Base-by-base conservation (phyloP, 2,888 invertebrate genomes). In the Brenthis hecate region DNA sequence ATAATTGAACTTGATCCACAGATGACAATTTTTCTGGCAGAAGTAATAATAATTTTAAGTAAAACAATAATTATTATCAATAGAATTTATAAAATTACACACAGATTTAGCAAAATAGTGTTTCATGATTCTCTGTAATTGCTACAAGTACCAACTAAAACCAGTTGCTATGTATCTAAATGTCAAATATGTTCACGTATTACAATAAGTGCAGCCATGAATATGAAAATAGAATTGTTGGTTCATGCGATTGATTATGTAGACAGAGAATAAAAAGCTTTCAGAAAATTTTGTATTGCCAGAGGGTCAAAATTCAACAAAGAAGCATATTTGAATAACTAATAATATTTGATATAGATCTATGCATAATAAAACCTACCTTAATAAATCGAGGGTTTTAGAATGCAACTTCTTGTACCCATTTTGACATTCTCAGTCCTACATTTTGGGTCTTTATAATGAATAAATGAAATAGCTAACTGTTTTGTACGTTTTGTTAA, bases 271-370 rank as follows among this genome's bases (percentile, higher is more conserved):
- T 43, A 57, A 65, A 57, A 65, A 65, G 14, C 36, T 32, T 58
- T 43, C 2, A 60, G 23, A 48, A 60, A 23, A 47, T 63, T 55
- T 47, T 47, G 51, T 23, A 60, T 48, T 50, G 47, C 13, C 62
- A 62, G 51, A 54, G 23, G 56, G 28, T 61, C 54, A 56, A 60
- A 47, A 58, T 66, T 67, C 67, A 61, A 68, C 13, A 72, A 73
- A 72, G 72, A 70, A 73, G 71, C 62, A 64, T 43, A 58, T 69
- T 64, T 66, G 70, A 73, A 71, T 73, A 66, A 73, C 70, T 60
- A 71, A 70, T 63, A 70, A 68, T 60, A 66, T 71, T 66, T 65
- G 73, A 73, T 74, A 74, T 61, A 73, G 66, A 74, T 74, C 74
- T 70, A 63, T 50, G 69, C 47, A 71, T 74, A 73, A 68, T 71